phyloP scores from a whole-genome alignment of 2,888 invertebrate species.

The Acrocera orbiculus region DNA sequence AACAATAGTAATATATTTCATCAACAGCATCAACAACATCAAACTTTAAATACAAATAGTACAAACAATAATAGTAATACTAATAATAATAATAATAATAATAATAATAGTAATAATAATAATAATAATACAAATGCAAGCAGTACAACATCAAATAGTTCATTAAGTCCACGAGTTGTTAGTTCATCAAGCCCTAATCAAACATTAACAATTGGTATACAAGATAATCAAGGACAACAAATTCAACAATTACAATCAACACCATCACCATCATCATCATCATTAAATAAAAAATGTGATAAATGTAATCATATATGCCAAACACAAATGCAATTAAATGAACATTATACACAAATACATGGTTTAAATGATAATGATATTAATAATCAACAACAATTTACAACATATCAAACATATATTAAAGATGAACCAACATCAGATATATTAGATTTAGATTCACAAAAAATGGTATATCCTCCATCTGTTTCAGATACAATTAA shows the following conservation, averaged over 20 bases:
- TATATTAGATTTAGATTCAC: conserved; percentile 72
- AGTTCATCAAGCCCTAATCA: conserved; percentile 30
- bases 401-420: conserved; percentile 35
- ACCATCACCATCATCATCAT: conserved; percentile 38
- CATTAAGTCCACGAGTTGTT: conserved; percentile 29
- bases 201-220: conserved; percentile 20
- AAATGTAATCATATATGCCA: conserved; percentile 69
- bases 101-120: no score
- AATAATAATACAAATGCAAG: conserved; percentile 10
- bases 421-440: conserved; percentile 44
- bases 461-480: conserved; percentile 53
- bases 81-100: no score
- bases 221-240: conserved; percentile 17
- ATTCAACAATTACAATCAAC: conserved; percentile 35
- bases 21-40: conserved; percentile 9
- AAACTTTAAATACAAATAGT: conserved; percentile 2
- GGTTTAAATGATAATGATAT: conserved; percentile 19
- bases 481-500: conserved; percentile 37
- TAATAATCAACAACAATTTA: conserved; percentile 15
- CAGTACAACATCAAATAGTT: conserved; percentile 17
- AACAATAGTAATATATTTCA: conserved; percentile 8
- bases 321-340: conserved; percentile 52
- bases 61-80: no score
- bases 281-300: conserved; percentile 61
- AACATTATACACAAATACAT: conserved; percentile 56